A percentile compares a stretch with the other conserved stretches of the same genome.
phyloP scores from a whole-genome alignment of 2,113 vertebrate genomes.

The Psittacula cyanocephala region DNA sequence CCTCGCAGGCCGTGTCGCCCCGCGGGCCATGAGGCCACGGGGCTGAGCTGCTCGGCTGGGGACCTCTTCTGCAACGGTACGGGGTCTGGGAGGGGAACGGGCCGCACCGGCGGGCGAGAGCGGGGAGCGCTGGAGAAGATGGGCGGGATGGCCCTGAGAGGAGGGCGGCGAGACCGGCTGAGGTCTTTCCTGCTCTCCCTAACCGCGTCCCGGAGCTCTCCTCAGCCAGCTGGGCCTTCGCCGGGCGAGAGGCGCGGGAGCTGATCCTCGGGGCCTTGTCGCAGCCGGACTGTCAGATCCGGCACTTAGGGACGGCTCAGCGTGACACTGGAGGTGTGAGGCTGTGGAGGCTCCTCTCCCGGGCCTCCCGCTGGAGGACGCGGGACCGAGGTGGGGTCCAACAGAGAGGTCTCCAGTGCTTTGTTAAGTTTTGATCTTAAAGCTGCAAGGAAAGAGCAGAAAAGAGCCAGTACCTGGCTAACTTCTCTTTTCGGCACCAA shows the following conservation, averaged over 20 bases:
- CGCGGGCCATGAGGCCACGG: not conserved
- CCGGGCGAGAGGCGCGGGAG: too few species aligned
- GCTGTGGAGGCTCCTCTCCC: fast-evolving
- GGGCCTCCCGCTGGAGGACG: not conserved
- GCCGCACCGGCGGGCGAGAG: not conserved
- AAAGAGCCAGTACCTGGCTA: not conserved
- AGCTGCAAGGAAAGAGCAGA: fast-evolving
- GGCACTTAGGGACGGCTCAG: not conserved
- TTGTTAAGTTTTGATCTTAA: fast-evolving
- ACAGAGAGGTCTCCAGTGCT: fast-evolving
- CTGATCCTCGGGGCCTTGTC: not conserved
- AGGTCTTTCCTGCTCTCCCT: fast-evolving
- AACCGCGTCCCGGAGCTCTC: fast-evolving
- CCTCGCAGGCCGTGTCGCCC: not conserved
- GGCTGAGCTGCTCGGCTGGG: not conserved
- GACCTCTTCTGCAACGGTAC: not conserved
- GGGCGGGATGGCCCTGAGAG: not conserved
- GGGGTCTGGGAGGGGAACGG: not conserved
- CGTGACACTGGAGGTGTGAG: not conserved
- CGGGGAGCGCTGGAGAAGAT: not conserved
- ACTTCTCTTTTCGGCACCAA: not conserved
- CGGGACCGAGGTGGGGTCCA: fast-evolving
- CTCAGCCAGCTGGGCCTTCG: not conserved
- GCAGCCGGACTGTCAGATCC: not conserved
- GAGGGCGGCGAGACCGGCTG: not conserved